Conservation (phyloP, 1,140 invertebrate species). For the Planococcus citri region DNA sequence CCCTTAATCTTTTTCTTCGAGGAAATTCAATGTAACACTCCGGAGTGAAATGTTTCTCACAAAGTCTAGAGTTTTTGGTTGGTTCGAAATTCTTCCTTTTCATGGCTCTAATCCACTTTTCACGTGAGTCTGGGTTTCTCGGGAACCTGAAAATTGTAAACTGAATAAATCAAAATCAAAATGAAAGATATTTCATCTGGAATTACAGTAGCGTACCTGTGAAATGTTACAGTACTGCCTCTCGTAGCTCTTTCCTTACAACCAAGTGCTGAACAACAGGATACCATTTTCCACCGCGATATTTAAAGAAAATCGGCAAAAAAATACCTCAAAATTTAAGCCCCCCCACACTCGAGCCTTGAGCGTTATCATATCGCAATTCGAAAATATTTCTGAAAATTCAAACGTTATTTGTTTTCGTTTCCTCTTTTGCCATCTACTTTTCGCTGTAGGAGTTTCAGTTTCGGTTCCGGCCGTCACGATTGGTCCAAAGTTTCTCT, state of each 20-base stretch:
- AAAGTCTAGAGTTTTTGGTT: conserved; percentile 21
- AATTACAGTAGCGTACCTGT: not conserved
- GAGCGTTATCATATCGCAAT: too few species aligned
- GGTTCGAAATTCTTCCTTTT: conserved; percentile 25
- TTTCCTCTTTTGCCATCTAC: too few species aligned
- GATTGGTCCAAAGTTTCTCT: too few species aligned
- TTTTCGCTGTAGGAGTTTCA: too few species aligned
- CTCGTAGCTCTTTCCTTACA: not conserved
- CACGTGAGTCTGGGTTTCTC: conserved; percentile 18
- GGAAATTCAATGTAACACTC: not conserved
- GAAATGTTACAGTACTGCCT: not conserved
- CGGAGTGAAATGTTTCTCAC: conserved; percentile 25
- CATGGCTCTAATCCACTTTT: conserved; percentile 24
- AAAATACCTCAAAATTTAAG: too few species aligned
- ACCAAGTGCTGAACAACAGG: not conserved
- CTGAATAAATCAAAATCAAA: not conserved
- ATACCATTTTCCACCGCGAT: not conserved
- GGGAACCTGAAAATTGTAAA: conserved; percentile 23
- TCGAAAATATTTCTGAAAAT: too few species aligned
- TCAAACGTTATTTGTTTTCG: too few species aligned
- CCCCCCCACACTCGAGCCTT: too few species aligned
- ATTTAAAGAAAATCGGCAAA: too few species aligned
- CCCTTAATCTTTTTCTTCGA: not conserved
- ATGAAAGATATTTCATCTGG: too few species aligned
- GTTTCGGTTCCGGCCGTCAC: too few species aligned